Evolutionary conservation across 2,113 vertebrate genomes (phyloP).

Genomic region (cat (Felis catus)): DNA sequence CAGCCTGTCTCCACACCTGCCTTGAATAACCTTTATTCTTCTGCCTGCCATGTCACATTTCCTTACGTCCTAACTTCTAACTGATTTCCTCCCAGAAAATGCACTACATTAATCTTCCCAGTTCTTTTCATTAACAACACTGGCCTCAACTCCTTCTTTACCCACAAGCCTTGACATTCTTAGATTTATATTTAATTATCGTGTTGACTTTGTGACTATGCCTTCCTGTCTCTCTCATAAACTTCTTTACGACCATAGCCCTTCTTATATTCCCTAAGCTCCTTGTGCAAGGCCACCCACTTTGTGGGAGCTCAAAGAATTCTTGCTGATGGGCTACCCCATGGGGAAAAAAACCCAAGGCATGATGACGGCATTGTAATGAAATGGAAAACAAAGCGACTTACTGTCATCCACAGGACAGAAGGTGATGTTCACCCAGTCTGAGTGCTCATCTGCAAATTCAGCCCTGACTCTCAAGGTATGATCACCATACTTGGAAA

Average conservation of each 20-base stretch:
- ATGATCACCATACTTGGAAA: conserved; percentile 73
- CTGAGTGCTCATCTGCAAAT: conserved; percentile 28
- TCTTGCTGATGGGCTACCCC: background rate
- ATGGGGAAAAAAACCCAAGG: background rate
- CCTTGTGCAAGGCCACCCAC: background rate
- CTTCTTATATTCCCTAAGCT: background rate
- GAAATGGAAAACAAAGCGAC: background rate
- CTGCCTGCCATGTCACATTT: background rate
- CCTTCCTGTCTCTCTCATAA: background rate
- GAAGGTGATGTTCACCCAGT: conserved; percentile 80
- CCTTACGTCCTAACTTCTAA: background rate
- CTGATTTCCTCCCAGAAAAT: background rate
- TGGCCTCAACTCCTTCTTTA: background rate
- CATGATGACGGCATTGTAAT: fast-evolving
- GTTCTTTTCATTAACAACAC: background rate
- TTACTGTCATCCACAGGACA: conserved; percentile 85
- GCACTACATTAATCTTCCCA: background rate
- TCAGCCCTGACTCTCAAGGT: conserved; percentile 77
- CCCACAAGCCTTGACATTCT: background rate
- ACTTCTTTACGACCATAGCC: background rate
- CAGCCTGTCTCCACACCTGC: background rate
- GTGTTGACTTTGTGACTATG: background rate
- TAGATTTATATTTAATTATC: background rate
- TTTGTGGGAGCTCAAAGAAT: background rate
- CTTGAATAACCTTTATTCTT: background rate